These are phyloP conservation scores for Lipotes vexillifer DNA, from an alignment of 2,113 vertebrate species.

Conservation along the genomic window DNA sequence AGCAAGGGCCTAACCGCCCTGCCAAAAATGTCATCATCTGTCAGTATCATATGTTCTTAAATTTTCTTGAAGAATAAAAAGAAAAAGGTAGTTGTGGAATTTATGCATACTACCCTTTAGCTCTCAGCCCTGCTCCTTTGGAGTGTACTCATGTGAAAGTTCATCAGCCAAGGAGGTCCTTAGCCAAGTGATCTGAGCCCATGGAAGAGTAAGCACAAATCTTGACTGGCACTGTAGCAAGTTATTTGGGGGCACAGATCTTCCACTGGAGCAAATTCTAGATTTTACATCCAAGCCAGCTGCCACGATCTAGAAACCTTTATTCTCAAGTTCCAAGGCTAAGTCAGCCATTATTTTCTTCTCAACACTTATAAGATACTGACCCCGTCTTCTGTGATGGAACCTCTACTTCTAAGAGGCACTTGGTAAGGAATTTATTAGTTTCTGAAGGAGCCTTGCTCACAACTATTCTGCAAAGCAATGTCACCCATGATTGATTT, in stretches of 20 bases:
- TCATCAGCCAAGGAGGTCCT: neutral
- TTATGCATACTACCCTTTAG: neutral
- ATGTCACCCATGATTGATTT: neutral
- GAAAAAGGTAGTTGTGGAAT: conserved; percentile 7
- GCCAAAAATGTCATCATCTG: conserved; percentile 1
- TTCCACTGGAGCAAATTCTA: neutral
- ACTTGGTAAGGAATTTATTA: neutral
- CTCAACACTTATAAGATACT: neutral
- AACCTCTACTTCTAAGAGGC: neutral
- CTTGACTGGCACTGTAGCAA: neutral
- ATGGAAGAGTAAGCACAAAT: neutral
- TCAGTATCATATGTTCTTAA: conserved; percentile 9
- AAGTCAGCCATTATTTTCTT: neutral
- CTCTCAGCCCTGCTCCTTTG: neutral
- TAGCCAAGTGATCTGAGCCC: neutral
- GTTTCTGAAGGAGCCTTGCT: neutral
- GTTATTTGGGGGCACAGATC: neutral
- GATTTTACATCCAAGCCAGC: neutral
- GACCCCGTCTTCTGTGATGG: neutral
- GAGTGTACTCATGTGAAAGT: neutral
- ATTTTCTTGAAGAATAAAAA: conserved; percentile 38
- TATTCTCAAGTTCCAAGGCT: neutral
- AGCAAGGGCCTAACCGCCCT: neutral
- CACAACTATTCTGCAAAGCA: neutral
- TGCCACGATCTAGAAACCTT: neutral